Evolutionary conservation across 1,140 invertebrate genomes (phyloP).

Genomic region (Hesperophylax magnus): DNA sequence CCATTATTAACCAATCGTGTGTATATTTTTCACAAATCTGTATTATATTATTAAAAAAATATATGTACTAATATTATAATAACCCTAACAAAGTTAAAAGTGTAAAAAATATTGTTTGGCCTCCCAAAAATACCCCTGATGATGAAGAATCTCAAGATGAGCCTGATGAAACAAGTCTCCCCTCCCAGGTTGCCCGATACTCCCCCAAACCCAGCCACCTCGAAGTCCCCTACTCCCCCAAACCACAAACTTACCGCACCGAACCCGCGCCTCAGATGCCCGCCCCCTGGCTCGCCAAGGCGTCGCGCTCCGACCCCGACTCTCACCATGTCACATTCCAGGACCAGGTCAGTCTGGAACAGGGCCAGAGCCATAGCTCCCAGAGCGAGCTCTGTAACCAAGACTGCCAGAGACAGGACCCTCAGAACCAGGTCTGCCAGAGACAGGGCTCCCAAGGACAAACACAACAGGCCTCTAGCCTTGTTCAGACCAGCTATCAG

Average conservation of each 20-base stretch:
- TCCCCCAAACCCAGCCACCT: neutral
- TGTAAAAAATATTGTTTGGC: constrained; percentile 76
- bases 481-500: neutral
- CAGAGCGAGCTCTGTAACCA: too few relatives aligned
- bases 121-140: constrained; percentile 69
- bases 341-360: constrained; percentile 40
- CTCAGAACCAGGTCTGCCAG: too few relatives aligned
- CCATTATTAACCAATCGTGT: constrained; percentile 7
- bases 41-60: neutral
- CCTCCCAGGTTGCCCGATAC: constrained; percentile 51
- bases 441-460: too few relatives aligned
- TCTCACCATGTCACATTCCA: constrained; percentile 52
- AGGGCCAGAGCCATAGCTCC: neutral
- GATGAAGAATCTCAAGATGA: constrained; percentile 65
- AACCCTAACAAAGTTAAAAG: constrained; percentile 67
- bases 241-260: constrained; percentile 19
- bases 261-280: constrained; percentile 46
- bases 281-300: constrained; percentile 54
- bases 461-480: neutral
- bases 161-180: constrained; percentile 33
- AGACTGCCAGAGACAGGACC: too few relatives aligned
- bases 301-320: constrained; percentile 34
- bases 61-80: constrained; percentile 34
- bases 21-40: neutral
- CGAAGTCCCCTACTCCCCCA: neutral